Evolutionary conservation across 1,140 invertebrate genomes (phyloP), one percentile per base, ranked within the genome.

Genomic region (Plodia interpunctella): DNA sequence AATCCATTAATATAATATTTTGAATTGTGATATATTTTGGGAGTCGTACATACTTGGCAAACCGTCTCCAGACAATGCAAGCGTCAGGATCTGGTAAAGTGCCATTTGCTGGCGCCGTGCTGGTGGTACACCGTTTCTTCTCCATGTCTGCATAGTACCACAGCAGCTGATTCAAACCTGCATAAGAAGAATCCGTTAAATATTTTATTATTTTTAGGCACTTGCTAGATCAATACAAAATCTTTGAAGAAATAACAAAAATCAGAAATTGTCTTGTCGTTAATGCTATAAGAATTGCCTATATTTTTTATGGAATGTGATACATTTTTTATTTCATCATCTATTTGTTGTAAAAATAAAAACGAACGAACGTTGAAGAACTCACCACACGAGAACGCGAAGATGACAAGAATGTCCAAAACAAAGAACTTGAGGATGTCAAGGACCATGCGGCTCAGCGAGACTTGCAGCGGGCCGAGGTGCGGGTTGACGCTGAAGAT

Each of bases 401-500:
- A 99, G n/a, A 99, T 92, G 0, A 99, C 97, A 18, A 99, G 91
- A 35, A 98, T 94, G 87, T 97, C 98, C 56, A 99, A 92, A 72
- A 98, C 97, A 85, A 97, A 97, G 89, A 99, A 99, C 88, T 99
- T 99, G 91, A 99, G 95, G 53, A 99, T 99, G 85, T 99, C 98
- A 91, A 98, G 95, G 59, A 99, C 97, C 98, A 99, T 99, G 68
- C 97, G 92, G 53, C 97, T 98, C 18, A 99, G 91, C 8, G 97
- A 98, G 53, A 99, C 98, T 92, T 99, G 98, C 57, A 99, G 92
- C 60, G 98, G 98, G 60, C 98, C 98, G 78, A 99, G 91, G 90
- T 99, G 97, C 20, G 98, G 98, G 91, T 99, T 99, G 56, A 99
- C 97, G 53, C 98, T 99, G 91, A 99, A 99, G 87, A 99, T 99